These are phyloP conservation scores for Parascotia fuliginaria DNA, from an alignment of 2,888 invertebrate species.

Conservation along the genomic window DNA sequence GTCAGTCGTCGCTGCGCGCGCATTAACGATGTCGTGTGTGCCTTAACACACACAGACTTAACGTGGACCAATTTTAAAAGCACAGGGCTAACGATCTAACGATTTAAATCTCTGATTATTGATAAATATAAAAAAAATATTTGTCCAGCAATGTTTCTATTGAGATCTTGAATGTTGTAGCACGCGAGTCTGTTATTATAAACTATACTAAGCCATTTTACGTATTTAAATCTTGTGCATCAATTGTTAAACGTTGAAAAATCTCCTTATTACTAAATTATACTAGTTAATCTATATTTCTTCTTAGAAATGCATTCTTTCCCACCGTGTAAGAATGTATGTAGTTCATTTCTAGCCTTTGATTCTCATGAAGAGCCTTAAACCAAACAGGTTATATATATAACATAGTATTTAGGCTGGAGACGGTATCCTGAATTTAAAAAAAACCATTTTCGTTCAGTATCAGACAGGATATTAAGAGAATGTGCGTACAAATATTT, in stretches of 20 bases:
- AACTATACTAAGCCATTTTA: conserved; percentile 42
- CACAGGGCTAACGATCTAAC: too few relatives aligned
- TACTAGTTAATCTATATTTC: conserved; percentile 22
- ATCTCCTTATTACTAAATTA: conserved; percentile 33
- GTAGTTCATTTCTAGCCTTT: conserved; percentile 27
- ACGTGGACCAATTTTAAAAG: too few relatives aligned
- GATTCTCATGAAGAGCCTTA: conserved; percentile 12
- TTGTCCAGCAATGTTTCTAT: conserved; percentile 38
- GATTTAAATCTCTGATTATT: too few relatives aligned
- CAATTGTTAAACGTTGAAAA: conserved; percentile 40
- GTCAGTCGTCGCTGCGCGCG: too few relatives aligned
- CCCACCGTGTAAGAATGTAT: conserved; percentile 23
- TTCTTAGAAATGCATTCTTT: conserved; percentile 39
- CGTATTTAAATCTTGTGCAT: conserved; percentile 50
- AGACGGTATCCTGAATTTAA: neutral
- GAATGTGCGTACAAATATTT: too few relatives aligned
- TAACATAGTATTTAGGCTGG: neutral
- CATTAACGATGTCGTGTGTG: too few relatives aligned
- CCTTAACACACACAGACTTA: too few relatives aligned
- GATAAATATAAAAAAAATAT: conserved; percentile 7
- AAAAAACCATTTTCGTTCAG: too few relatives aligned
- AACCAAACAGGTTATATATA: neutral
- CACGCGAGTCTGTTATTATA: conserved; percentile 30
- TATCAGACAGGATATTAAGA: too few relatives aligned
- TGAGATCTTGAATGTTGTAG: conserved; percentile 40